Conservation (phyloP, 2,888 invertebrate genomes). For the Ctena decussata region DNA sequence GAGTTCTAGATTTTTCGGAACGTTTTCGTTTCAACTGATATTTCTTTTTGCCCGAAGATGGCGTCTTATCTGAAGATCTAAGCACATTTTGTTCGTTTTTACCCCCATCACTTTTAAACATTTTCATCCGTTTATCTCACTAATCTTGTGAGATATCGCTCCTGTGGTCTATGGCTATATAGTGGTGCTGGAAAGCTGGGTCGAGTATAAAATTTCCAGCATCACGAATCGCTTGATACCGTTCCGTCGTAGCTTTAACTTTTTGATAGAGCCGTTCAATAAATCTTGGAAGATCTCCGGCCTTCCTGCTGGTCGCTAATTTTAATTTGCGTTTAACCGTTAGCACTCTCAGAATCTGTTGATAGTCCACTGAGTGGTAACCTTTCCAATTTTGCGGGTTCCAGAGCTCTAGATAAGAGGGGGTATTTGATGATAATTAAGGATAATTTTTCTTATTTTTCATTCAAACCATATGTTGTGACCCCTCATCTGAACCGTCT, state of each 20-base stretch:
- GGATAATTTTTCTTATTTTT: too few relatives aligned
- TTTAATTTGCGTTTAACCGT: not conserved
- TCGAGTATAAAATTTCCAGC: not conserved
- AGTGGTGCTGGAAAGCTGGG: not conserved
- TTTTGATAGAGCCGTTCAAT: not conserved
- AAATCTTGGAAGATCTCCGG: not conserved
- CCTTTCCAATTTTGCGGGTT: not conserved
- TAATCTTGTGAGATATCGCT: not conserved
- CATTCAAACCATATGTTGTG: too few relatives aligned
- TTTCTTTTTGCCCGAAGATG: constrained; percentile 16
- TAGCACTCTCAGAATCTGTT: not conserved
- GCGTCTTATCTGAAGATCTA: not conserved
- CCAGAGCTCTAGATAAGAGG: too few relatives aligned
- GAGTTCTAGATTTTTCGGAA: constrained; percentile 9
- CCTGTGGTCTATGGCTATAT: not conserved
- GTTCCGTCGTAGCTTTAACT: not conserved
- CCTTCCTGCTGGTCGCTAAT: not conserved
- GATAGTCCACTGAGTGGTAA: not conserved
- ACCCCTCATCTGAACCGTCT: too few relatives aligned
- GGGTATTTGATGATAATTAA: too few relatives aligned
- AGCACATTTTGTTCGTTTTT: not conserved
- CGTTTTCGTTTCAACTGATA: constrained; percentile 15
- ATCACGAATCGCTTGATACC: not conserved
- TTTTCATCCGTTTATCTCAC: not conserved
- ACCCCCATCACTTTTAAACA: not conserved